Conservation (phyloP, 2,797 vertebrate species). For the Hipposideros larvatus region DNA sequence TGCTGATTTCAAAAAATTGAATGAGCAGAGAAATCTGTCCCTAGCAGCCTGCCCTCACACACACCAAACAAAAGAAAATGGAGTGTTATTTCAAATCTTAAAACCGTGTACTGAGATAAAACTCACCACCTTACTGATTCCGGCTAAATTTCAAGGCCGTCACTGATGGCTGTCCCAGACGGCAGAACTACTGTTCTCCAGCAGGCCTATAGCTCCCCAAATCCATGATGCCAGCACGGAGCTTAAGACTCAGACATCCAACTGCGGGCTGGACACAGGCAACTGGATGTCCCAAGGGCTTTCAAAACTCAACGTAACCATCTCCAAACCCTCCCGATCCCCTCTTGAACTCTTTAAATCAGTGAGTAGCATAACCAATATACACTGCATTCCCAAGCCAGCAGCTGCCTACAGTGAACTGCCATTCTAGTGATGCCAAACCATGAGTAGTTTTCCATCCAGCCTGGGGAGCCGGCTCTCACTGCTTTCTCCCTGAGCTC, state of each 20-base stretch:
- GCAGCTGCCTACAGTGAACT: too few relatives aligned
- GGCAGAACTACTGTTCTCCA: neutral
- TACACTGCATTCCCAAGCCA: neutral
- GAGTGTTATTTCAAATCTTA: neutral
- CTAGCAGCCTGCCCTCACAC: neutral
- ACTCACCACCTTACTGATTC: neutral
- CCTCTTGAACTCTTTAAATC: neutral
- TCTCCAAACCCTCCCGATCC: neutral
- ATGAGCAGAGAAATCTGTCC: neutral
- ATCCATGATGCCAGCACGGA: fast-evolving
- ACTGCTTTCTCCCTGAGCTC: neutral
- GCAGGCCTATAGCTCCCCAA: neutral
- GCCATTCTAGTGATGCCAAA: too few relatives aligned
- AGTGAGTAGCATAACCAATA: too few relatives aligned
- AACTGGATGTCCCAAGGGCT: neutral
- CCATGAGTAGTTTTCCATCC: neutral
- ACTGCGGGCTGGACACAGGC: neutral
- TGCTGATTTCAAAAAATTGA: neutral
- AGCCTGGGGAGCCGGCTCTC: neutral
- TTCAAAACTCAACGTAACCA: neutral
- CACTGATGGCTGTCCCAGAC: neutral
- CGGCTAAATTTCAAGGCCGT: neutral
- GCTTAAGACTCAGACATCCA: neutral
- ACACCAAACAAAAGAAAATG: neutral
- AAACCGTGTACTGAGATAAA: neutral